These are phyloP conservation scores for Apis laboriosa DNA, from an alignment of 1,140 invertebrate species.

Conservation along the genomic window DNA sequence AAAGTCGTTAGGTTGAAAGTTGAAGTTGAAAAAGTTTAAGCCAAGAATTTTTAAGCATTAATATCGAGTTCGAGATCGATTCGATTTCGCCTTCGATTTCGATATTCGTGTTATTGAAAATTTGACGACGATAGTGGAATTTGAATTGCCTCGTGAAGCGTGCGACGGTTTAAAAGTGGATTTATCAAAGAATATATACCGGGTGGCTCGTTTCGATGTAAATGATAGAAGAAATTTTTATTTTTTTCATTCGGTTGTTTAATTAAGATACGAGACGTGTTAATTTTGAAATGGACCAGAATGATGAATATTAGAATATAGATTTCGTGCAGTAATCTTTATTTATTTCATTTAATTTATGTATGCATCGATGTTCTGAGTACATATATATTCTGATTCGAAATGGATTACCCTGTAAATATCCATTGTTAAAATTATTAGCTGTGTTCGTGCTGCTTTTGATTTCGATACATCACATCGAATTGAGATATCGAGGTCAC, in stretches of 20 bases:
- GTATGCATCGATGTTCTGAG: too few species aligned
- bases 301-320: too few species aligned
- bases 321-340: too few species aligned
- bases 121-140: conserved; percentile 6
- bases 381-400: not conserved
- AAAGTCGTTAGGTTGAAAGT: not conserved
- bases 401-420: conserved; percentile 1
- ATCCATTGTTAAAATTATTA: conserved; percentile 11
- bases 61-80: not conserved
- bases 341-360: too few species aligned
- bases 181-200: not conserved
- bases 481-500: conserved; percentile 27
- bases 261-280: too few species aligned
- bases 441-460: conserved; percentile 1
- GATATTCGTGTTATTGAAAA: conserved; percentile 3
- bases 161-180: conserved; percentile 33
- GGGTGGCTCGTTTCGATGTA: not conserved
- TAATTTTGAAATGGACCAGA: too few species aligned
- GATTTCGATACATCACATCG: conserved; percentile 39
- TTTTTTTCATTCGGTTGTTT: too few species aligned
- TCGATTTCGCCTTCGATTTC: not conserved
- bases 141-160: conserved; percentile 6
- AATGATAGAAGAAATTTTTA: not conserved
- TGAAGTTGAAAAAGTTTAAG: not conserved
- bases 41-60: not conserved